Conservation (phyloP, 2,797 vertebrate genomes). For the Kryptolebias ocellatus region DNA sequence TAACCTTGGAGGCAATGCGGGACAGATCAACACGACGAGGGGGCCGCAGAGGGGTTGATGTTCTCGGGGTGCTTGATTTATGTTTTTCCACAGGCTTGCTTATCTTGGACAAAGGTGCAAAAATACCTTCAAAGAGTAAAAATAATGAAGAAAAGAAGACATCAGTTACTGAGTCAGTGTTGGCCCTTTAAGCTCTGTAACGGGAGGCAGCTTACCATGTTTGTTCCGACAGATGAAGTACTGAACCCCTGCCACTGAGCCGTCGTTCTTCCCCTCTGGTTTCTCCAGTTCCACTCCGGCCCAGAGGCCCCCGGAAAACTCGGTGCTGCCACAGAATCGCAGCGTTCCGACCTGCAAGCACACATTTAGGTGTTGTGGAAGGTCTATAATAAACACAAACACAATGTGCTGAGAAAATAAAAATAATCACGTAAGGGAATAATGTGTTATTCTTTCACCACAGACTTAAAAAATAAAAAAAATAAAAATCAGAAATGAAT, state of each 20-base stretch:
- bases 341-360: slow-evolving; percentile 87
- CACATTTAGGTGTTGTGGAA: slow-evolving; percentile 10
- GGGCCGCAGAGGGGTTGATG: slow-evolving; percentile 72
- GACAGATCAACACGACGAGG: slow-evolving; percentile 84
- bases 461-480: background rate
- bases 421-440: too few relatives aligned
- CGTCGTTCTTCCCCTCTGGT: slow-evolving; percentile 95
- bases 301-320: slow-evolving; percentile 96
- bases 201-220: slow-evolving; percentile 76
- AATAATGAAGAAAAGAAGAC: background rate
- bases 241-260: slow-evolving; percentile 91
- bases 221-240: slow-evolving; percentile 92
- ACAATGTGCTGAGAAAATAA: too few relatives aligned
- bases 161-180: background rate
- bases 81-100: slow-evolving; percentile 86
- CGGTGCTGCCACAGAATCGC: slow-evolving; percentile 92
- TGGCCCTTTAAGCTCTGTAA: background rate
- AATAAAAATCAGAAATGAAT: slow-evolving; percentile 14
- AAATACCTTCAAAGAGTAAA: slow-evolving; percentile 85
- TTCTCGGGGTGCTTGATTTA: slow-evolving; percentile 71
- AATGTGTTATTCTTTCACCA: too few relatives aligned
- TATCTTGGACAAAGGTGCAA: slow-evolving; percentile 95
- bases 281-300: slow-evolving; percentile 94
- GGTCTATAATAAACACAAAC: background rate
- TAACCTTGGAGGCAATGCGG: slow-evolving; percentile 87